Conservation (phyloP, 2,797 vertebrate species). For the Myiotriccus ornatus region DNA sequence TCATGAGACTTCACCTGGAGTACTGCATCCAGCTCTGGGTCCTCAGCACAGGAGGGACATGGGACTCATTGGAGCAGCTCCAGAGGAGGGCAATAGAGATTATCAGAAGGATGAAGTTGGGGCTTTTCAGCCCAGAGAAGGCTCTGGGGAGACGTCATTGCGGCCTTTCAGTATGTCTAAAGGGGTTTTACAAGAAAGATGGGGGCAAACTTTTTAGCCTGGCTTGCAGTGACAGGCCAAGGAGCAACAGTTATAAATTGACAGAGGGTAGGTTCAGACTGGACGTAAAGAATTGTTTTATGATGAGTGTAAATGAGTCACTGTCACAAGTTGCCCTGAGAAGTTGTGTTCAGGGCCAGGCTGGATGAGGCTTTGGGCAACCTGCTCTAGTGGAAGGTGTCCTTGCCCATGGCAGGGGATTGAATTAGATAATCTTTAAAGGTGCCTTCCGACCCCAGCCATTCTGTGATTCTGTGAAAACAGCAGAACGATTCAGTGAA, state of each 20-base stretch:
- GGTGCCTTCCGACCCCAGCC: not conserved
- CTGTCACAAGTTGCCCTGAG: not conserved
- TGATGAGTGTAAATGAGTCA: not conserved
- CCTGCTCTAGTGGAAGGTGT: not conserved
- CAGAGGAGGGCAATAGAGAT: not conserved
- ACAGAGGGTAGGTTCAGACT: not conserved
- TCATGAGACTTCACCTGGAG: not conserved
- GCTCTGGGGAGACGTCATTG: accelerated
- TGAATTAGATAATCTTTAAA: not conserved
- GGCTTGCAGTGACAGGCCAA: not conserved
- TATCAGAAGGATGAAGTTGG: not conserved
- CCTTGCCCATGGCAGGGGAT: not conserved
- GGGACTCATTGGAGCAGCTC: not conserved
- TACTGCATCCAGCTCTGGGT: not conserved
- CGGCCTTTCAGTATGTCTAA: not conserved
- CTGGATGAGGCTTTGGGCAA: not conserved
- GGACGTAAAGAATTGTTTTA: not conserved
- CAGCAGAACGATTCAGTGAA: not conserved
- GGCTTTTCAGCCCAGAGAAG: not conserved
- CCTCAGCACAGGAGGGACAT: not conserved
- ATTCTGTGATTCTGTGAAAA: not conserved
- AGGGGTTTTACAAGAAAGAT: not conserved
- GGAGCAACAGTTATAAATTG: not conserved
- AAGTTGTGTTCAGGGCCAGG: not conserved
- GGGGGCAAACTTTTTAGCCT: not conserved